Percentiles rank a stretch among this genome's conserved stretches.
These are phyloP conservation scores for Falco novaeseelandiae DNA, from an alignment of 2,797 vertebrate species.

Conservation along the genomic window DNA sequence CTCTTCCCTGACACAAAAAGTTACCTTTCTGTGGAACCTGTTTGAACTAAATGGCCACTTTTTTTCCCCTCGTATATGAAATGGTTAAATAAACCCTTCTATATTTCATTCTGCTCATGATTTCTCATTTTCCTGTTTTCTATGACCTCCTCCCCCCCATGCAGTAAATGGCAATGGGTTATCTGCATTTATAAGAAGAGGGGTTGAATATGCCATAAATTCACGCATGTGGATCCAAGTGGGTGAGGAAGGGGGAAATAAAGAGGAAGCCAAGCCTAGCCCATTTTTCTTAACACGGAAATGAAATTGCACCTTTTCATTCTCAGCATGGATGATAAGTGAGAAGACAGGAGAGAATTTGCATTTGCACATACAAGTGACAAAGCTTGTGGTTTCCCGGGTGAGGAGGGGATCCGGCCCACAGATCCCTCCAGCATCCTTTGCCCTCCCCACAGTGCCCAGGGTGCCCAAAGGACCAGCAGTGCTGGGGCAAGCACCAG, in stretches of 20 bases:
- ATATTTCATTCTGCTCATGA: not conserved
- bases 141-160: not conserved
- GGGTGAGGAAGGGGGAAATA: not conserved
- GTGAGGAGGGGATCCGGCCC: not conserved
- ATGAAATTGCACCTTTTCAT: not conserved
- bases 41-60: not conserved
- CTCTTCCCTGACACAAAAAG: no score
- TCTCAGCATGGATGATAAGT: not conserved
- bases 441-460: not conserved
- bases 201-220: not conserved
- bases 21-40: not conserved
- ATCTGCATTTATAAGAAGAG: not conserved
- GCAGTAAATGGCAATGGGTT: not conserved
- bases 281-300: not conserved
- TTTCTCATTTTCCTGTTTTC: not conserved
- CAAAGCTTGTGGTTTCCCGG: not conserved
- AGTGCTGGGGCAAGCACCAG: not conserved
- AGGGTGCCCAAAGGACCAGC: not conserved
- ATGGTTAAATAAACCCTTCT: not conserved
- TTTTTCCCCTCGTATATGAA: not conserved
- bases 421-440: fast-evolving
- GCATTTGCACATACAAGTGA: not conserved
- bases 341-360: not conserved
- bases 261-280: not conserved
- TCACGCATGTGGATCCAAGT: not conserved